Evolutionary conservation across 1,140 invertebrate genomes (phyloP), one percentile per base, ranked within the genome.

Genomic region (Phocides pigmalion): DNA sequence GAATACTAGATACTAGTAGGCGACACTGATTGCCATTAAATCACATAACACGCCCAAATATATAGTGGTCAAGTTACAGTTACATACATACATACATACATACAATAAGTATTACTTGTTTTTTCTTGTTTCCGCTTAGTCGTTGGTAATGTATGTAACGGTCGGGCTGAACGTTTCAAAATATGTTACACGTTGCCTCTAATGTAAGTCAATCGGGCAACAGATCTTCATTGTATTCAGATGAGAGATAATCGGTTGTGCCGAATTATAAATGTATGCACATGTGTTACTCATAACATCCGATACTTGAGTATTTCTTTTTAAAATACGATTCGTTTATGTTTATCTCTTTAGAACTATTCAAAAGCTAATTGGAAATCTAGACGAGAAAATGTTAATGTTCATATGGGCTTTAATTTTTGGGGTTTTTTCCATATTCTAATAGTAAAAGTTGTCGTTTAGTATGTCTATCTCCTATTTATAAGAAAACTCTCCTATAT

Each of bases 191-290:
- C 22, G 22, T 14, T 35, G 14, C 46, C 22, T 53, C 19, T 59
- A n/a, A n/a, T n/a, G n/a, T n/a, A 66, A 66, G 46, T 49, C 53
- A 66, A 62, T 68, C 62, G 32, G 68, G 71, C 74, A 82, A 77
- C 46, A 56, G 50, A 70, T 74, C 67, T 70, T 77, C 64, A 82
- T 84, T 82, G 81, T 84, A 80, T 84, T 84, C 79, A 79, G 75
- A 81, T 80, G 70, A 76, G 68, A 68, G 56, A 58, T 72, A 74
- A 78, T 76, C 66, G 61, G 76, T 71, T 65, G 66, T 73, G 42
- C 49, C 56, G 50, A 71, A 77, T 72, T 19, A 32, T 46, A 22
- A 74, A 72, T 68, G 65, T 70, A 74, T 69, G 67, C 66, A 53
- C 49, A 64, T 66, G 49, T 63, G 16, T 19, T 44, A 44, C 17